Percentiles rank a stretch among this genome's conserved stretches.
Conservation (phyloP, 2,888 invertebrate genomes). For the Lasioglossum figueresi region DNA sequence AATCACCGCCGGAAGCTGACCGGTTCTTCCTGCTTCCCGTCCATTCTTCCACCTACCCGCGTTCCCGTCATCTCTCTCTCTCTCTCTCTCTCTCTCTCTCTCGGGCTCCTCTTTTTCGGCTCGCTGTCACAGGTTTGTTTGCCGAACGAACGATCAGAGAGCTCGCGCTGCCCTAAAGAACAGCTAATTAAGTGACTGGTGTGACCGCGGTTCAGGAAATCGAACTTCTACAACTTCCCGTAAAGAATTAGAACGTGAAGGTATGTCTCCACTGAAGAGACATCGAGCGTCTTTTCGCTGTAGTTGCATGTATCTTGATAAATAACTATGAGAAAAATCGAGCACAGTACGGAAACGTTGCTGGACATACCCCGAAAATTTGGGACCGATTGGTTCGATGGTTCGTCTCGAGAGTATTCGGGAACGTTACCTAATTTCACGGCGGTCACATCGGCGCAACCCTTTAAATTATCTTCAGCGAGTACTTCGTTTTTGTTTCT, state of each 20-base stretch:
- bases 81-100: neutral
- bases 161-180: neutral
- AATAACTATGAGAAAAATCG: neutral
- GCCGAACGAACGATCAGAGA: neutral
- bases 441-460: neutral
- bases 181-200: neutral
- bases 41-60: neutral
- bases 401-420: neutral
- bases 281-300: no score
- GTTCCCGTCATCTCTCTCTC: neutral
- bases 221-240: neutral
- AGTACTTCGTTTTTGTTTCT: neutral
- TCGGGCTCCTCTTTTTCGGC: neutral
- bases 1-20: conserved; percentile 66
- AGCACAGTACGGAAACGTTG: neutral
- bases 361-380: neutral
- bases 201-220: neutral
- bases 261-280: no score
- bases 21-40: conserved; percentile 16
- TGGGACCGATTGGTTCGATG: no score
- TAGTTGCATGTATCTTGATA: neutral
- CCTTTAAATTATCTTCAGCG: conserved; percentile 5
- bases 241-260: no score
- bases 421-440: neutral
- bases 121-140: neutral